These are phyloP conservation scores for Leptopilina clavipes DNA, from an alignment of 1,140 invertebrate species.

Conservation along the genomic window DNA sequence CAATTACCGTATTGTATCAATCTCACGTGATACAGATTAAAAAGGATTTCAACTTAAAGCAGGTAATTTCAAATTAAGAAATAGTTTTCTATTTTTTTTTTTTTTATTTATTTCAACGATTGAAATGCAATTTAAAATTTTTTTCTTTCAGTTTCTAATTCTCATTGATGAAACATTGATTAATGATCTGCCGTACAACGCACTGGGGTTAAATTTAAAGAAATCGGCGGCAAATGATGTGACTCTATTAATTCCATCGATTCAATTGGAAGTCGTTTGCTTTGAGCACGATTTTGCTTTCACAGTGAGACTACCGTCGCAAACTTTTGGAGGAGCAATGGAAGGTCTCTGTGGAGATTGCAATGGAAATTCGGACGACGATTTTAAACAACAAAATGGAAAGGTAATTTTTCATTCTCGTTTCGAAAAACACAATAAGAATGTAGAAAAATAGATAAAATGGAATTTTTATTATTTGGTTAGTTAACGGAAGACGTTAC, in stretches of 20 bases:
- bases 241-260: conserved; percentile 66
- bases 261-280: conserved; percentile 68
- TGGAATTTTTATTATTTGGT: conserved; percentile 34
- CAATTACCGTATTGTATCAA: conserved; percentile 80
- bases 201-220: conserved; percentile 69
- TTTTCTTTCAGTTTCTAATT: conserved; percentile 48
- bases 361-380: conserved; percentile 80
- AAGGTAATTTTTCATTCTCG: conserved; percentile 60
- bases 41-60: conserved; percentile 48
- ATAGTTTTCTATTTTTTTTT: too few species aligned
- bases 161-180: conserved; percentile 67
- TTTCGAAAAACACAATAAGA: neutral
- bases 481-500: conserved; percentile 60
- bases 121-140: too few species aligned
- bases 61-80: conserved; percentile 31
- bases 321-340: conserved; percentile 81
- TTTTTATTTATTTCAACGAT: too few species aligned
- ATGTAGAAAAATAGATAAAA: conserved; percentile 9
- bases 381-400: conserved; percentile 77
- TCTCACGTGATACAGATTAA: conserved; percentile 78
- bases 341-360: conserved; percentile 89
- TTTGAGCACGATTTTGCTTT: conserved; percentile 77
- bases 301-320: conserved; percentile 80
- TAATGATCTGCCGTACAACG: conserved; percentile 61
- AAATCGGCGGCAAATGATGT: conserved; percentile 66